These are phyloP conservation scores for Agrotis ipsilon DNA, from an alignment of 2,888 invertebrate species.

Conservation along the genomic window DNA sequence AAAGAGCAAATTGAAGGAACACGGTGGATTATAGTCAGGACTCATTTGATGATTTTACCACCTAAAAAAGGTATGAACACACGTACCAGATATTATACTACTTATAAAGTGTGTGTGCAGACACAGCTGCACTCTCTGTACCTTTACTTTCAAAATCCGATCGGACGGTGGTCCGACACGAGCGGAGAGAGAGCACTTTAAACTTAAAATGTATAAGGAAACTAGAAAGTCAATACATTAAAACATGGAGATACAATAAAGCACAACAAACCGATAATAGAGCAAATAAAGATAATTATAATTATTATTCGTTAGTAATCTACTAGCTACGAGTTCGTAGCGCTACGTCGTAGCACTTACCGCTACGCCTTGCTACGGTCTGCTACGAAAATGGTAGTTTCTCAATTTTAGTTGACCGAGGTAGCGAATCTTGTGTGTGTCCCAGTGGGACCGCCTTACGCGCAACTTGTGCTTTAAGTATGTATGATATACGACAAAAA, in stretches of 20 bases:
- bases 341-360: conserved; percentile 9
- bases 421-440: no score
- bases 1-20: no score
- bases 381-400: neutral
- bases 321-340: neutral
- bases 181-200: neutral
- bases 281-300: neutral
- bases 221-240: neutral
- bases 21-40: no score
- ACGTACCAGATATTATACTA: neutral
- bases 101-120: neutral
- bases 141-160: neutral
- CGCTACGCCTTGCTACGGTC: conserved; percentile 12
- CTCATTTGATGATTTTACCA: no score
- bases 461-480: no score
- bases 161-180: neutral
- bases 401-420: no score
- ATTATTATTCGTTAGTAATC: no score
- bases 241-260: neutral
- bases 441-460: no score
- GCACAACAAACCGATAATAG: neutral
- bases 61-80: no score
- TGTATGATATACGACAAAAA: neutral
- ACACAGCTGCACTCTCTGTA: conserved; percentile 1
- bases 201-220: neutral